Evolutionary conservation across 1,140 invertebrate genomes (phyloP).

Genomic region (Scaptomyza montana): DNA sequence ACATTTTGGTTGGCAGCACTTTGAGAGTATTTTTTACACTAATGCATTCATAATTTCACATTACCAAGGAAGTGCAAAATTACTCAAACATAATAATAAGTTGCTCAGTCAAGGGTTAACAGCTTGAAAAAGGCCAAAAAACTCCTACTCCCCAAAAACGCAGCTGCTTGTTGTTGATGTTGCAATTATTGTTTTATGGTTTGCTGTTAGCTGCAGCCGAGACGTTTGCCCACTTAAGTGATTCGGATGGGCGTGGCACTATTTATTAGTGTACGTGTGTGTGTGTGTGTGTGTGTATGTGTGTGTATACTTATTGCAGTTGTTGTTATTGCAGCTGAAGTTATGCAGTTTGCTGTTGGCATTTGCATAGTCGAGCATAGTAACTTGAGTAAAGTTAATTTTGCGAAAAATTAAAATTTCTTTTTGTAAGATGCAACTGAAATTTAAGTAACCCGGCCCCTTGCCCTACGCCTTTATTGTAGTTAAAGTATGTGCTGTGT

Average conservation of each 20-base stretch:
- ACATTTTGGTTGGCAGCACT: too few relatives aligned
- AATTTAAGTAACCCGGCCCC: slow-evolving; percentile 14
- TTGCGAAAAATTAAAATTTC: slow-evolving; percentile 78
- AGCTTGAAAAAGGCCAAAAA: slow-evolving; percentile 2
- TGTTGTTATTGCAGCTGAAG: slow-evolving; percentile 23
- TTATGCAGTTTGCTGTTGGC: slow-evolving; percentile 43
- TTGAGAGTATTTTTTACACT: neutral
- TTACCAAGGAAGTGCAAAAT: neutral
- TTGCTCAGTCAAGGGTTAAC: neutral
- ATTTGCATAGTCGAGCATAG: slow-evolving; percentile 69
- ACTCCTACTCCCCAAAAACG: neutral
- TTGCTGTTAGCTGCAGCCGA: slow-evolving; percentile 43
- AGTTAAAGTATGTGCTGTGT: slow-evolving; percentile 40
- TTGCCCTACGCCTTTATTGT: slow-evolving; percentile 32
- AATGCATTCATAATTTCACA: slow-evolving; percentile 2
- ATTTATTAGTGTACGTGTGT: slow-evolving; percentile 3
- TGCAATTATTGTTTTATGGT: slow-evolving; percentile 80
- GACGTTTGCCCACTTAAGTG: slow-evolving; percentile 49
- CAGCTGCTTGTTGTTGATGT: slow-evolving; percentile 63
- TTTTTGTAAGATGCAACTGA: slow-evolving; percentile 42
- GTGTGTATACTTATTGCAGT: neutral
- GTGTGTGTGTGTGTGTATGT: too few relatives aligned
- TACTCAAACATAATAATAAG: neutral
- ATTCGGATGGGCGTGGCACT: slow-evolving; percentile 27
- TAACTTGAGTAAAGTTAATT: slow-evolving; percentile 74